Conservation (phyloP, 2,888 invertebrate species). For the Morinoia aosen region DNA sequence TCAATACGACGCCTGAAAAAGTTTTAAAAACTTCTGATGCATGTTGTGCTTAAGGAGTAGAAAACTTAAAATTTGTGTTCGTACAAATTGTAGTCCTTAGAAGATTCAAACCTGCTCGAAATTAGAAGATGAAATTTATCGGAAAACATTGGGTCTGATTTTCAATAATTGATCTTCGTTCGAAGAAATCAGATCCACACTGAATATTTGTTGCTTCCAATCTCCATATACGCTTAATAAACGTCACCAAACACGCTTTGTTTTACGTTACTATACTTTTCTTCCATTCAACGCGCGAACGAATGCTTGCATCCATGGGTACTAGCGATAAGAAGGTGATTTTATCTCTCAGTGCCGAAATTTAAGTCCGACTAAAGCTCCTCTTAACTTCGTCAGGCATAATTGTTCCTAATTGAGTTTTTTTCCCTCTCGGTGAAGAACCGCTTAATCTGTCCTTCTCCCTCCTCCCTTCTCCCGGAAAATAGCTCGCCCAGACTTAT, state of each 20-base stretch:
- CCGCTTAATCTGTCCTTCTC: background rate
- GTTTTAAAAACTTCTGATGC: background rate
- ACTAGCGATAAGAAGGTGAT: background rate
- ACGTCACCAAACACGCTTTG: background rate
- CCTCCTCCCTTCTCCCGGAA: background rate
- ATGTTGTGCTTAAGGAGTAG: background rate
- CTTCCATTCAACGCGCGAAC: background rate
- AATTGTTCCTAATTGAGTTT: slow-evolving; percentile 1
- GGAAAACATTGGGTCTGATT: no score
- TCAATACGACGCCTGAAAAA: background rate
- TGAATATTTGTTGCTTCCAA: no score
- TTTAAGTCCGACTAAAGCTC: background rate
- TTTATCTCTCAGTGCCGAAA: background rate
- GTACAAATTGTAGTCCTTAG: no score
- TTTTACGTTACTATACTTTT: background rate
- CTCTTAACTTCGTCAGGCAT: slow-evolving; percentile 1
- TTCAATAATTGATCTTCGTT: no score
- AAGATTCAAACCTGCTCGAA: no score
- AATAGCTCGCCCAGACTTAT: background rate
- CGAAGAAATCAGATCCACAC: no score
- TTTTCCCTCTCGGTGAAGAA: background rate
- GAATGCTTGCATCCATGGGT: background rate
- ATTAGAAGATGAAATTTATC: no score
- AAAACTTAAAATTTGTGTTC: background rate
- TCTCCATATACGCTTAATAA: no score